Base-by-base conservation (phyloP, 2,113 vertebrate genomes). In the Gopherus evgoodei region DNA sequence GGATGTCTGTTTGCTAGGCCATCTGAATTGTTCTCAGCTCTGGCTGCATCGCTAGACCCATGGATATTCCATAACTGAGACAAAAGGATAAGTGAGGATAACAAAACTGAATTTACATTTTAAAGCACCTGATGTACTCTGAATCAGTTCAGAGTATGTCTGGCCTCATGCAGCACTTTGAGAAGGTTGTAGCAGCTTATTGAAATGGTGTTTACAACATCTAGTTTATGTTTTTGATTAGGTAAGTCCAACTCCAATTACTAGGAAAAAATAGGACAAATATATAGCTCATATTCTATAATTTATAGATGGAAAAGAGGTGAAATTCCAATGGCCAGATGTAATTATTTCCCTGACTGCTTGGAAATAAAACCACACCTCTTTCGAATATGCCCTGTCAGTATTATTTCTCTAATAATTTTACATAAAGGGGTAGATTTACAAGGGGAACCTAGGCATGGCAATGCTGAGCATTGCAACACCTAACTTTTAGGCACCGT, bases 301-400 rank as follows among this genome's bases (percentile, higher is more conserved):
- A 90, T 86, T 47, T 83, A 12, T 44, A 57, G 88, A 93, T 83
- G n/a, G 44, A 87, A 90, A 59, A 62, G 59, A 31, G 13, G 12
- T 62, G 59, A 62, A 87, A 89, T 47, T 16, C 5, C 3, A 11
- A 6, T 57, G 11, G 22, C 11, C 25, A 56, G 59, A 14, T 62
- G 59, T 59, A 59, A 29, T 14, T 81, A 17, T 5, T 16, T 92
- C 72, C n/a, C 72, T 31, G 6, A 44, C n/a, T 13, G 65, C 90
- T 72, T 88, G 84, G 53, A 53, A 93, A 92, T 91, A 59, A 31
- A 62, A 62, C 8, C 21, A 54, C 53, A 44, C 52, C 75, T 94
- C 38, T 94, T 69, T 1, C 5, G 53, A 56, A 92, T 94, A 83
- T 31, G 90, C 4, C 65, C 88, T 94, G 89, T 94, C 90, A 93